Evolutionary conservation across 2,113 vertebrate species (phyloP).

Genomic region (Ranitomeya variabilis): DNA sequence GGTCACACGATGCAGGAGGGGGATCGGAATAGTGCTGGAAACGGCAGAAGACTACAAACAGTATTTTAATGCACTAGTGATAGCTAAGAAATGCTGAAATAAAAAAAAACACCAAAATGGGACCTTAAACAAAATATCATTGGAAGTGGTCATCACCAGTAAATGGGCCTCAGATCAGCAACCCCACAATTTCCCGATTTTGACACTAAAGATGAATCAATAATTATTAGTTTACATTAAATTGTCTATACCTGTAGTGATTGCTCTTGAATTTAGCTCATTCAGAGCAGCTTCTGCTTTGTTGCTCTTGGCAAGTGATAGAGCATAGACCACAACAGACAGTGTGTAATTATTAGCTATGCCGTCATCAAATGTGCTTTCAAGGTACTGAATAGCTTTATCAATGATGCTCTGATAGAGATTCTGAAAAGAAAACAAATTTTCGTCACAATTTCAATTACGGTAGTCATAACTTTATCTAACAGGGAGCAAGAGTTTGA

Average conservation of each 20-base stretch:
- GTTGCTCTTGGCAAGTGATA: slow-evolving; percentile 66
- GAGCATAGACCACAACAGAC: slow-evolving; percentile 70
- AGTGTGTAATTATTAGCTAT: slow-evolving; percentile 74
- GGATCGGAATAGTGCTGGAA: no score
- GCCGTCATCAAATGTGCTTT: slow-evolving; percentile 62
- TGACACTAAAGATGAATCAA: not conserved
- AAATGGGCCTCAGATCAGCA: not conserved
- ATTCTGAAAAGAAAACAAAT: slow-evolving; percentile 2
- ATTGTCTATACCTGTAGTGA: slow-evolving; percentile 65
- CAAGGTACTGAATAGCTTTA: slow-evolving; percentile 65
- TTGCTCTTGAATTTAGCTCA: slow-evolving; percentile 66
- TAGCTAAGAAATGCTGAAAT: no score
- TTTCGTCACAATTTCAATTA: not conserved
- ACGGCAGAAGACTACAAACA: no score
- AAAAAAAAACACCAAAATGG: no score
- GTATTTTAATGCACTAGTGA: no score
- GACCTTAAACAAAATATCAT: not conserved
- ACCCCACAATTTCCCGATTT: not conserved
- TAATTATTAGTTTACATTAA: not conserved
- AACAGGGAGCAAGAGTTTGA: no score
- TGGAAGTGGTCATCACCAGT: not conserved
- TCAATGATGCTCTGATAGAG: not conserved
- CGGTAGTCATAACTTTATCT: no score
- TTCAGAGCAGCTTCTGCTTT: slow-evolving; percentile 58
- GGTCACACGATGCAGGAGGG: no score